These are phyloP conservation scores for Podilymbus podiceps DNA, from an alignment of 2,113 vertebrate species.

Conservation along the genomic window DNA sequence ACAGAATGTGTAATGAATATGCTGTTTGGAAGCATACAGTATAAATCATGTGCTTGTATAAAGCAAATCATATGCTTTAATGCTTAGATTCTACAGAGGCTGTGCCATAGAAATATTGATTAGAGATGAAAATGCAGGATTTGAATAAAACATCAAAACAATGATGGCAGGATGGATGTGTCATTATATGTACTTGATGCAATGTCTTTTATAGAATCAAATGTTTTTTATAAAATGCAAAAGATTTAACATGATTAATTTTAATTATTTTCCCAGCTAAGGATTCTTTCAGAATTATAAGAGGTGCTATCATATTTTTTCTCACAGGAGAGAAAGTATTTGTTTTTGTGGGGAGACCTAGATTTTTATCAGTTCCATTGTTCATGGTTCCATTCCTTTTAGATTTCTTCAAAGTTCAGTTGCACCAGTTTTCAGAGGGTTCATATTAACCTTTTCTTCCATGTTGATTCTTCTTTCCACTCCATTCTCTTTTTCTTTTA, in stretches of 20 bases:
- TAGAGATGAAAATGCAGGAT: neutral
- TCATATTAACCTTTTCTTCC: neutral
- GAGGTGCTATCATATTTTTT: neutral
- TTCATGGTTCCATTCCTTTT: neutral
- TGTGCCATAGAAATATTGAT: neutral
- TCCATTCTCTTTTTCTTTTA: neutral
- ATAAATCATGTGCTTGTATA: neutral
- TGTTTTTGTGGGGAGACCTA: neutral
- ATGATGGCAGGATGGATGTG: neutral
- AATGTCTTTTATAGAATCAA: neutral
- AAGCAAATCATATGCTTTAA: neutral
- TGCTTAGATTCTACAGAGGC: neutral
- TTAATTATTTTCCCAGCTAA: neutral
- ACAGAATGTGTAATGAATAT: neutral
- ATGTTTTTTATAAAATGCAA: neutral
- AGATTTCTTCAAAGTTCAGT: neutral
- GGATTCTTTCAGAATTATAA: neutral
- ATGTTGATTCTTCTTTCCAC: neutral
- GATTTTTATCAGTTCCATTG: neutral
- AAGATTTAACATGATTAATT: neutral
- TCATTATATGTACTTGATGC: neutral
- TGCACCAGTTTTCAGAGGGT: neutral
- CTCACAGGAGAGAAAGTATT: neutral
- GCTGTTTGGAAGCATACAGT: neutral
- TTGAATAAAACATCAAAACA: slow-evolving; percentile 46